A percentile compares a stretch with the other conserved stretches of the same genome.
These are phyloP conservation scores for Siphamia tubifer DNA, from an alignment of 2,113 vertebrate species.

Conservation along the genomic window DNA sequence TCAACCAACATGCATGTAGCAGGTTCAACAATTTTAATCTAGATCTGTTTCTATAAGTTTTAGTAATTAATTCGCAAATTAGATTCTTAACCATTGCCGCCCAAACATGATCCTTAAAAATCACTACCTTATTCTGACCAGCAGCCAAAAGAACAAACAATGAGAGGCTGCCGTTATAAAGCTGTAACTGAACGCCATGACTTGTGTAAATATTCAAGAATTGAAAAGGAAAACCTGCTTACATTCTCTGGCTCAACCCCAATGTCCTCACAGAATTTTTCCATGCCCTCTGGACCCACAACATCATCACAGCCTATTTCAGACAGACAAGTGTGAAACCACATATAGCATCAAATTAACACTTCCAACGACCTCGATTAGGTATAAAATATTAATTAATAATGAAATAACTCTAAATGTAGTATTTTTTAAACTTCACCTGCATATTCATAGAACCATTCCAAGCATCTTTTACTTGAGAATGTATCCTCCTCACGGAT, in stretches of 20 bases:
- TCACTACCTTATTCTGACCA: not conserved
- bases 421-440: conserved; percentile 72
- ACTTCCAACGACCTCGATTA: not conserved
- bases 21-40: too few relatives aligned
- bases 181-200: not conserved
- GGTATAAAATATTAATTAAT: not conserved
- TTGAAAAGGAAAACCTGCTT: conserved; percentile 46
- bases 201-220: not conserved
- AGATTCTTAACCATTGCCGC: not conserved
- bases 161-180: not conserved
- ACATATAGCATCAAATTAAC: not conserved
- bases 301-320: conserved; percentile 90
- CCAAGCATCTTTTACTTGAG: conserved; percentile 96
- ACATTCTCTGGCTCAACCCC: conserved; percentile 99
- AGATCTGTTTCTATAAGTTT: too few relatives aligned
- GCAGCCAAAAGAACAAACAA: not conserved
- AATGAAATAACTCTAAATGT: not conserved
- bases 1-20: too few relatives aligned
- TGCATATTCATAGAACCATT: conserved; percentile 99
- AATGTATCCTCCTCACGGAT: conserved; percentile 94
- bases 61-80: too few relatives aligned
- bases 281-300: conserved; percentile 98
- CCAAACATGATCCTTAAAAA: not conserved
- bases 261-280: conserved; percentile 99
- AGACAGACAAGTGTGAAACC: conserved; percentile 11